Conservation (phyloP, 2,113 vertebrate genomes). For the Pygoscelis adeliae region DNA sequence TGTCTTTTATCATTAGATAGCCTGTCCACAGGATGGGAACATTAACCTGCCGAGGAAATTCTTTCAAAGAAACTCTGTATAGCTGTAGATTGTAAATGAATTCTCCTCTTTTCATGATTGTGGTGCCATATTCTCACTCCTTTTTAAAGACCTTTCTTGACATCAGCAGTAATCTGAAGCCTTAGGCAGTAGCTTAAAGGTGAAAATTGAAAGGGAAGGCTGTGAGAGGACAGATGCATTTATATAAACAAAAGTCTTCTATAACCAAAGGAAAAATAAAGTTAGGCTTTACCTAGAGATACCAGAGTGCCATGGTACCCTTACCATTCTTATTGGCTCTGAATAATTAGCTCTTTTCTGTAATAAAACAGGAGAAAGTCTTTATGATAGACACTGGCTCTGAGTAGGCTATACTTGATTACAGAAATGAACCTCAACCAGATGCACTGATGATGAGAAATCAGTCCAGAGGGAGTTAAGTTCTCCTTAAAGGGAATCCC, state of each 20-base stretch:
- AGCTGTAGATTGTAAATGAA: neutral
- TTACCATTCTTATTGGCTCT: neutral
- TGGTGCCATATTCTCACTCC: neutral
- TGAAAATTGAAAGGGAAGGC: neutral
- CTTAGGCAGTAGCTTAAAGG: neutral
- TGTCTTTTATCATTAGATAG: conserved; percentile 13
- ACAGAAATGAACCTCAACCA: neutral
- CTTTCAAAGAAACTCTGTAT: neutral
- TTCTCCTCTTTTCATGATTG: neutral
- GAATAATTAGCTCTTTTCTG: neutral
- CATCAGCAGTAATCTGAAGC: neutral
- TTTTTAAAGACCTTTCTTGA: neutral
- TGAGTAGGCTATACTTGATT: neutral
- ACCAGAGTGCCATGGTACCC: neutral
- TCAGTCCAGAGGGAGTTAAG: neutral
- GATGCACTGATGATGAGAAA: neutral
- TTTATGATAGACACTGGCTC: neutral
- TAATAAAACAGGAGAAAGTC: neutral
- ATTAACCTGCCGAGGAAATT: neutral
- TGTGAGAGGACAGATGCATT: neutral
- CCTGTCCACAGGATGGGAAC: neutral
- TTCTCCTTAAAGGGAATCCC: neutral
- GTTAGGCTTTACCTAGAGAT: neutral
- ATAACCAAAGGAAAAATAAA: neutral
- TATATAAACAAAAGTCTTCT: neutral